Percentiles rank a stretch among this genome's conserved stretches.
These are phyloP conservation scores for Lepus americanus DNA, from an alignment of 2,113 vertebrate genomes.

Conservation along the genomic window DNA sequence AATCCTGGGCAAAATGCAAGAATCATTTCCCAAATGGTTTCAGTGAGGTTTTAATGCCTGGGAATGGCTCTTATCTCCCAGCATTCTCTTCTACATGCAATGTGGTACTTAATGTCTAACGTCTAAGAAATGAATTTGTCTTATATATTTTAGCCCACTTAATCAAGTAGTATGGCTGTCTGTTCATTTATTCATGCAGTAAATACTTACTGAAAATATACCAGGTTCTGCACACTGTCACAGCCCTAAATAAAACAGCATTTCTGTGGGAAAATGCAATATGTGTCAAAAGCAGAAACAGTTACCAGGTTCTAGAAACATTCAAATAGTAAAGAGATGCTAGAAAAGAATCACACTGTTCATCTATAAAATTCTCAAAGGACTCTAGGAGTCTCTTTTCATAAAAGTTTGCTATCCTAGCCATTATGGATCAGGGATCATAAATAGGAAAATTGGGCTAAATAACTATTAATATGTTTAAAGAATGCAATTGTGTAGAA, in stretches of 20 bases:
- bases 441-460: background rate
- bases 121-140: background rate
- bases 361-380: background rate
- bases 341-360: background rate
- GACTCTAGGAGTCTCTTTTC: background rate
- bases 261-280: background rate
- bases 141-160: background rate
- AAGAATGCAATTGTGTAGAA: background rate
- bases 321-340: background rate
- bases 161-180: background rate
- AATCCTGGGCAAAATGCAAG: background rate
- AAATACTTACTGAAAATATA: background rate
- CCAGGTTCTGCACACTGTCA: background rate
- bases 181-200: background rate
- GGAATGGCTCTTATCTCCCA: background rate
- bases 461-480: background rate
- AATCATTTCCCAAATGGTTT: background rate
- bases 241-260: background rate
- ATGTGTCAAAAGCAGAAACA: background rate
- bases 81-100: background rate
- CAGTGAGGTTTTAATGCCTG: too few species aligned
- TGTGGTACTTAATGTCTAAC: background rate
- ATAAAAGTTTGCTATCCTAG: background rate
- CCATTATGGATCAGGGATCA: background rate
- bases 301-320: background rate